Conservation (phyloP, 2,888 invertebrate genomes). For the Nowickia ferox region DNA sequence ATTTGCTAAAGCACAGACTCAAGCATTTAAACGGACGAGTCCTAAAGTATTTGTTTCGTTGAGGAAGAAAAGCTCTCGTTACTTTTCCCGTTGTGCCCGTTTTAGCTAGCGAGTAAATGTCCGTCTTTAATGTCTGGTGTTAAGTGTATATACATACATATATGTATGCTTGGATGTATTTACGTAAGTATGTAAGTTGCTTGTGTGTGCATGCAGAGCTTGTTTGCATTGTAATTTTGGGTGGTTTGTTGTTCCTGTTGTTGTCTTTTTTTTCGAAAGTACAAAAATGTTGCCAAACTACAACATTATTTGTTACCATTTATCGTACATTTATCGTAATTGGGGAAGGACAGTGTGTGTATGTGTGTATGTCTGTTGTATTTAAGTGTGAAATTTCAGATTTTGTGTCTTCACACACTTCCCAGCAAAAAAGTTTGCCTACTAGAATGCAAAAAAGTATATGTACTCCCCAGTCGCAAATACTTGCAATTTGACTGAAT, state of each 20-base stretch:
- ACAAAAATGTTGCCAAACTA: slow-evolving; percentile 67
- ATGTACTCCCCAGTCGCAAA: no score
- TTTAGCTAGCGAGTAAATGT: no score
- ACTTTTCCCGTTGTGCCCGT: slow-evolving; percentile 51
- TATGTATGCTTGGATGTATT: not conserved
- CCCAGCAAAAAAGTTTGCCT: no score
- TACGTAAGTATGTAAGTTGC: not conserved
- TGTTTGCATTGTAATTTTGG: slow-evolving; percentile 65
- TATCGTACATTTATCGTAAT: slow-evolving; percentile 28
- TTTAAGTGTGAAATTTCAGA: no score
- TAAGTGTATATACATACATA: no score
- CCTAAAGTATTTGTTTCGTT: not conserved
- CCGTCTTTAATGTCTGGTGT: slow-evolving; percentile 30
- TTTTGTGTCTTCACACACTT: no score
- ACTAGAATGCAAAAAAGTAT: no score
- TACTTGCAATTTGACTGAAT: no score
- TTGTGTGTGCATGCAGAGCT: slow-evolving; percentile 3
- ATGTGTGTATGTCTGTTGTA: no score
- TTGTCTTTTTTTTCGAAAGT: slow-evolving; percentile 59
- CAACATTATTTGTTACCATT: slow-evolving; percentile 67
- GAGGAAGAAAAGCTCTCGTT: slow-evolving; percentile 63
- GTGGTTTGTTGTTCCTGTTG: slow-evolving; percentile 51
- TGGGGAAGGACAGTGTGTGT: not conserved
- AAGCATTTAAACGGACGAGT: not conserved
- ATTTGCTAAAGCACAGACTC: slow-evolving; percentile 6